Evolutionary conservation across 2,797 vertebrate species (phyloP), one percentile per base, ranked within the genome.

Genomic region (Eulemur coronatus): DNA sequence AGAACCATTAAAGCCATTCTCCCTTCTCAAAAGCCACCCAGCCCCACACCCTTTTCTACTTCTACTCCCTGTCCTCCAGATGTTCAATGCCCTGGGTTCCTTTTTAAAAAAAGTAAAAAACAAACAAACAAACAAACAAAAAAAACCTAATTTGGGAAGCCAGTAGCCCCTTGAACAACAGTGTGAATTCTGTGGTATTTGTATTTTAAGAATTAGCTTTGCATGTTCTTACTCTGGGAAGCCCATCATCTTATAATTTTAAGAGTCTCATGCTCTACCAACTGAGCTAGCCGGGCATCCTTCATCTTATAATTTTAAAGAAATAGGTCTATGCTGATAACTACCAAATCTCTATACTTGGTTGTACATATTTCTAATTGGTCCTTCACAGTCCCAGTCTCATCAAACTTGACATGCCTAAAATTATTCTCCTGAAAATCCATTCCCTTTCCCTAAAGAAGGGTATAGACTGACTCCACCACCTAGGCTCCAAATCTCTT

Each of bases 361-460:
- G 52, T 67, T 3, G 3, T 59, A 59, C 57, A 59, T 59, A 59
- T 59, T 57, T 57, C 24, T 59, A 59, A 26, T 5, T 59, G 57
- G 57, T 59, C 46, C 57, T 70, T 90, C 52, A 26, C 35, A 87
- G 48, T 91, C 92, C 65, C 14, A 41, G 57, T 91, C 91, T 95
- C 43, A 67, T 33, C 35, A 72, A 88, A 90, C 30, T 70, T 65
- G 28, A 78, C 28, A 84, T 70, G 20, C 12, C 43, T 76, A 67
- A 82, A 87, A 89, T 73, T 81, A 82, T 81, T 88, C 93, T 50
- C 67, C 24, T 59, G 48, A 93, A 94, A 90, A 84, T 17, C 28
- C 22, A 35, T 28, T 82, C 33, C 20, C 38, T 78, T 89, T 67
- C 93, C 89, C 59, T 57, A 84, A 84, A n/a, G 67, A 57, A 80